Base-by-base conservation (phyloP, 2,888 invertebrate species). In the Ptilodon capucinus region DNA sequence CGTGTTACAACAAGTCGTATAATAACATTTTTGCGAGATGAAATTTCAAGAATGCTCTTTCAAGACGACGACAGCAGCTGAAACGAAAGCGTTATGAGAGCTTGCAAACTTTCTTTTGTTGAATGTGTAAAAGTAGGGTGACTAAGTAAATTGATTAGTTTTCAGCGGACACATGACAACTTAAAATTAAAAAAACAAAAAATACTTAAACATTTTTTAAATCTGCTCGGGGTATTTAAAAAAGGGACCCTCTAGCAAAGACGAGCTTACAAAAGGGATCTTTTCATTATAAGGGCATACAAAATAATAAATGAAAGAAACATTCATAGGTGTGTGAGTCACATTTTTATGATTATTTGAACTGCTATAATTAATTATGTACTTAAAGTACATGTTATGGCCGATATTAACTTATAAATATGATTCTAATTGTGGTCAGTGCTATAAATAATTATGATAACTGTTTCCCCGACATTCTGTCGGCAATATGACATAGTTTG, bases 61-160 rank as follows among this genome's bases (percentile, higher is more conserved):
- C 61, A 56, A 49, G 53, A 64, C 55, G 60, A 60, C 57, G 60
- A 60, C 64, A 64, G 52, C 64, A 64, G 52, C 62, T 60, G 62
- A 60, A 54, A 60, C 48, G 55, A 53, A 63, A 72, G 63, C 68
- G 65, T 68, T 71, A 68, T 68, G 64, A 71, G 64, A 71, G 64
- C 52, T 58, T 56, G 62, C 57, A 62, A 67, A 74, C 57, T 68
- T 69, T 72, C 65, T 64, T 70, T 72, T 66, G 61, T 69, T 56
- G 40, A 42, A 64, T 58, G 58, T 65, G 53, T 64, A 59, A 55
- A 54, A 55, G 38, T 56, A 49, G 51, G 44, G 58, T 48, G 21
- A 46, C 70, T 62, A 65, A n/a, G 28, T 28, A 8, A n/a, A 1
- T 28, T 11, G 11, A 4, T 11, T n/a, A n/a, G 8, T 28, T n/a